Evolutionary conservation across 1,140 invertebrate genomes (phyloP).

Genomic region (Lysiphlebus fabarum): DNA sequence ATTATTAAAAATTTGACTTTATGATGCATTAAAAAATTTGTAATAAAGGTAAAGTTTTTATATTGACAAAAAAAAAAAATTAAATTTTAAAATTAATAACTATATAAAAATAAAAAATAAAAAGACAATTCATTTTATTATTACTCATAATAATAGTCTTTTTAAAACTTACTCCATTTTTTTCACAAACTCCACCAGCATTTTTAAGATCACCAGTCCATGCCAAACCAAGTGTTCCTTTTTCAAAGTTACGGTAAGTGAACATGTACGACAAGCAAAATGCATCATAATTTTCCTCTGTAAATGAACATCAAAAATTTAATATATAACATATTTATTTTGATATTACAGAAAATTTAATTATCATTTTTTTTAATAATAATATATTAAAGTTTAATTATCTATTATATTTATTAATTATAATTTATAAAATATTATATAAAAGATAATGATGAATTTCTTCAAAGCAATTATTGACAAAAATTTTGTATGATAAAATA

Average conservation of each 20-base stretch:
- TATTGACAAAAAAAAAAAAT: too few relatives aligned
- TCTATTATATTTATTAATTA: neutral
- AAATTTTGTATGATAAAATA: too few relatives aligned
- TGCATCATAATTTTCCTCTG: constrained; percentile 96
- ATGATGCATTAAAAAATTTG: too few relatives aligned
- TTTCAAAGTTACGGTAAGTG: constrained; percentile 97
- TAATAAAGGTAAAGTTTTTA: too few relatives aligned
- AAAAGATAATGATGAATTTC: neutral
- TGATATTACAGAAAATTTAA: neutral
- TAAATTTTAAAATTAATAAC: too few relatives aligned
- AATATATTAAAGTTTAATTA: neutral
- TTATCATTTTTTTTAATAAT: neutral
- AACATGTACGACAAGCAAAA: constrained; percentile 99
- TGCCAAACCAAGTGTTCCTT: constrained; percentile 94
- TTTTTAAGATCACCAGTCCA: constrained; percentile 96
- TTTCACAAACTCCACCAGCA: constrained; percentile 90
- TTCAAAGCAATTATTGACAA: neutral
- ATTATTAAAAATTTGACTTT: too few relatives aligned
- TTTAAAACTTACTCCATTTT: constrained; percentile 74
- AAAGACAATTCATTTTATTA: too few relatives aligned
- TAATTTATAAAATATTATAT: neutral
- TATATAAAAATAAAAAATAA: too few relatives aligned
- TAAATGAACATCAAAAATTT: constrained; percentile 34
- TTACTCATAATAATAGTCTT: neutral
- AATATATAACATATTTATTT: neutral